Evolutionary conservation across 2,888 invertebrate genomes (phyloP), one percentile per base, ranked within the genome.

Genomic region (Heliconius ismenius): DNA sequence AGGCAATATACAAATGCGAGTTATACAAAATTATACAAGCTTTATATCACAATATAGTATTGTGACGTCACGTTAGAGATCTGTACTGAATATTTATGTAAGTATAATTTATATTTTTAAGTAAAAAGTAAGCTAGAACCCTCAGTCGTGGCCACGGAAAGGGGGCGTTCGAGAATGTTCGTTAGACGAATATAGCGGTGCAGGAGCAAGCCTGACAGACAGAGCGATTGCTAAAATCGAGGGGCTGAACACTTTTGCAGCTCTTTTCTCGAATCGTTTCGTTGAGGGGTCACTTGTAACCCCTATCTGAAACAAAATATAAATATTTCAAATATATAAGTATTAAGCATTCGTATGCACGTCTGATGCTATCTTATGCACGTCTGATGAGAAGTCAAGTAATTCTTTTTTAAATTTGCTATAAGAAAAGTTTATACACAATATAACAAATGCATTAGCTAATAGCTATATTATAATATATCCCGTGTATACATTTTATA

Each of bases 31-130:
- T 62, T 62, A 62, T 67, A 70, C 70, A 70, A 90, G 88, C 88
- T 83, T 87, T 88, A 82, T 86, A 92, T 92, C 91, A 93, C 93
- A 93, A 92, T 88, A 79, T 72, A 69, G 79, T 86, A 88, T 91
- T 93, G 94, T 93, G 94, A 94, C 93, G 93, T 94, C 92, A 94
- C 92, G 84, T 89, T 88, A 91, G 94, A 94, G 94, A 94, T 94
- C 94, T 90, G 84, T 89, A 86, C 88, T 88, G 85, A 91, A 91
- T 90, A 92, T 91, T 92, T 92, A 93, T 93, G 92, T 91, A 93
- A 60, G n/a, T 60, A 60, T 60, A 60, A 65, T 28, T 63, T 64
- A 64, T 64, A 64, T 65, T 36, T 65, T 13, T 24, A 67, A 39
- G 24, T 67, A 39, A 93, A 93, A 87, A 86, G 85, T 86, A 86